Conservation (phyloP, 2,113 vertebrate genomes). For the Bostrychus sinensis region DNA sequence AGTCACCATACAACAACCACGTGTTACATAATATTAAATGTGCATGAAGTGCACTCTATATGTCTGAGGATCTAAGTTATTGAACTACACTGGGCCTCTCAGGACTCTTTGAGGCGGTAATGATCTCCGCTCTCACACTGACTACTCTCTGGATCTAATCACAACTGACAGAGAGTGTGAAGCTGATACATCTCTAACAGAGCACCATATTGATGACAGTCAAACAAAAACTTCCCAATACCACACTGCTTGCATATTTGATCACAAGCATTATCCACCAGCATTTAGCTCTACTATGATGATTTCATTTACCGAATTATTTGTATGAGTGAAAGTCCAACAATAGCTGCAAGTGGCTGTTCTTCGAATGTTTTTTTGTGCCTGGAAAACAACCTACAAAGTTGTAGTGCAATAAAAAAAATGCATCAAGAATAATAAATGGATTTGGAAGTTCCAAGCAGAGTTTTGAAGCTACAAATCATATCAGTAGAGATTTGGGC, state of each 20-base stretch:
- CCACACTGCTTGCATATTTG: background rate
- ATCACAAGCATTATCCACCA: background rate
- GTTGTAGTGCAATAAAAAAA: too few species aligned
- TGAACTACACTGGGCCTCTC: constrained; percentile 60
- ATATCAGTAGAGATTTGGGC: constrained; percentile 28
- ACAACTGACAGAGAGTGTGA: constrained; percentile 67
- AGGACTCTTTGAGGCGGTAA: constrained; percentile 74
- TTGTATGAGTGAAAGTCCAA: background rate
- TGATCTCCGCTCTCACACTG: constrained; percentile 67
- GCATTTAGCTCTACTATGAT: background rate
- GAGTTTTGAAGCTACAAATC: constrained; percentile 17
- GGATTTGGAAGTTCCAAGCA: background rate
- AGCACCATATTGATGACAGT: constrained; percentile 45
- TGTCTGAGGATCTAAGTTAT: constrained; percentile 59
- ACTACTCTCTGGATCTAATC: constrained; percentile 71
- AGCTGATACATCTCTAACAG: constrained; percentile 68
- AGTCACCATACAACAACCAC: background rate
- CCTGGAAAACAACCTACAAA: too few species aligned
- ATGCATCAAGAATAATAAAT: background rate
- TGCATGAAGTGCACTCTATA: constrained; percentile 24
- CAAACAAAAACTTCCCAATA: constrained; percentile 25
- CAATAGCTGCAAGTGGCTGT: background rate
- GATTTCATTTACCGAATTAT: too few species aligned
- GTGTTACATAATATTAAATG: constrained; percentile 40
- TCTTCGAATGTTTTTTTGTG: too few species aligned